Base-by-base conservation (phyloP, 2,888 invertebrate genomes). In the Chrysomela aeneicollis region DNA sequence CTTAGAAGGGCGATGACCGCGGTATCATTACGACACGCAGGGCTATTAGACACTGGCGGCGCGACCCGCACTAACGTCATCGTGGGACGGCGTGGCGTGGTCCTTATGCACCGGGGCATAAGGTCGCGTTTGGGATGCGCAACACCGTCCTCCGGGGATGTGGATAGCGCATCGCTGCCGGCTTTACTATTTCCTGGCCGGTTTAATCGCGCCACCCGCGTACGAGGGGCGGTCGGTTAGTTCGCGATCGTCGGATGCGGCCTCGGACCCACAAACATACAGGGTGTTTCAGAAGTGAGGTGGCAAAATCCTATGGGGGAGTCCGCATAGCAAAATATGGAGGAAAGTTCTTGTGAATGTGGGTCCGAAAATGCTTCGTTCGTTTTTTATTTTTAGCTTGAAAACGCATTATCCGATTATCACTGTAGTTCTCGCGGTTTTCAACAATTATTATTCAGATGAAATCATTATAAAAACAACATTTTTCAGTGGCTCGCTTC, bases 1-100 rank as follows among this genome's bases (percentile, higher is more conserved):
- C 76, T n/a, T 76, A 71, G 69, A 77, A 78, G 80, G 79, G 77
- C 81, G 78, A 77, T 80, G 81, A 80, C 81, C 81, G 78, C 77
- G 76, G 76, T 30, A 77, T 79, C 78, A 81, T 80, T 81, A 80
- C 79, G 75, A 77, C 79, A 78, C 79, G 78, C 76, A 77, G 81
- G 81, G 81, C 80, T 80, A 80, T 80, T 81, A 81, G 76, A 79
- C 78, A 78, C 57, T 64, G 17, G 37, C 32, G 17, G 42, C 57
- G 50, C 15, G 54, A 59, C 35, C 42, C 53, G 53, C 47, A 54
- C 49, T 52, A 47, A 63, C 26, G 59, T 42, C 50, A 49, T 53
- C 46, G 46, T 60, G 64, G 61, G 61, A 47, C 55, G 61, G 54
- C 46, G 46, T 61, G 61, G 55, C 54, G 51, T 57, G 64, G 32